These are phyloP conservation scores for Guaruba guarouba DNA, from an alignment of 2,113 vertebrate species.

Conservation along the genomic window DNA sequence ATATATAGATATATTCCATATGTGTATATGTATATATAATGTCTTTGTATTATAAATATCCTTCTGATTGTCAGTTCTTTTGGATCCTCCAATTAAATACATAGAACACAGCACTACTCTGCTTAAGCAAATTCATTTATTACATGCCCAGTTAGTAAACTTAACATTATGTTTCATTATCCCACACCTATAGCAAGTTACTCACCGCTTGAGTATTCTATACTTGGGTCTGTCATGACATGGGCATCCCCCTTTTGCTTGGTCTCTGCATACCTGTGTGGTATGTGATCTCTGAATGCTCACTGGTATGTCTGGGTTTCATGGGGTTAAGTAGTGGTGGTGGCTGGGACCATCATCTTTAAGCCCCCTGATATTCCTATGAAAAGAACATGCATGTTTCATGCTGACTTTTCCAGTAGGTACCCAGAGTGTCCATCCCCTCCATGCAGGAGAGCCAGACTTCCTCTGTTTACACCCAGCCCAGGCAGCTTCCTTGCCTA, in stretches of 20 bases:
- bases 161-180: background rate
- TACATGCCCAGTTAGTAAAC: background rate
- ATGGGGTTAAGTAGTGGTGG: rapidly evolving
- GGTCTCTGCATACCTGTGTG: background rate
- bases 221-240: background rate
- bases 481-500: background rate
- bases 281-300: background rate
- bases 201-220: rapidly evolving
- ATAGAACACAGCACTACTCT: background rate
- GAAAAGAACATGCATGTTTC: background rate
- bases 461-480: background rate
- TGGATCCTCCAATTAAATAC: conserved; percentile 32
- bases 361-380: background rate
- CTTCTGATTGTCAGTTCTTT: conserved; percentile 27
- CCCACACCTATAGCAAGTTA: background rate
- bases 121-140: background rate
- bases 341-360: background rate
- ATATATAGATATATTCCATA: background rate
- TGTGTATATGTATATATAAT: conserved; percentile 68
- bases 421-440: background rate
- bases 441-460: background rate
- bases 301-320: background rate
- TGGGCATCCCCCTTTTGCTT: background rate
- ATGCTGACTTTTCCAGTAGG: background rate
- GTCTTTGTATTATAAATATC: conserved; percentile 71